Evolutionary conservation across 2,888 invertebrate species (phyloP), one percentile per base, ranked within the genome.

Genomic region (Rhagophthalmus giganteus): DNA sequence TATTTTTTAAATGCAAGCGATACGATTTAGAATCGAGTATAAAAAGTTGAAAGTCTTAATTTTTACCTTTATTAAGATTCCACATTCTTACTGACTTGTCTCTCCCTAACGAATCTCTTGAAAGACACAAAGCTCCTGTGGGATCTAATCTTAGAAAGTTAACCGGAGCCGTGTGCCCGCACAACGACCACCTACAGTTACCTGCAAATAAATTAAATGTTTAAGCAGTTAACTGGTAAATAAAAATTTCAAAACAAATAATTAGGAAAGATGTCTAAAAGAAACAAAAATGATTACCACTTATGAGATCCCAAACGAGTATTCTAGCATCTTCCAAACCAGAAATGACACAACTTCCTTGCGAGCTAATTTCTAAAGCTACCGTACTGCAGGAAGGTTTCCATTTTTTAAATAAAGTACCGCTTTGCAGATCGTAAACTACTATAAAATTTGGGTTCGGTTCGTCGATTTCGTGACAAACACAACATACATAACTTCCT

Each of bases 351-450:
- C 90, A 90, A 54, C 88, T 86, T 65, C 89, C 88, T 53, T 82
- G 81, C 11, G 90, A 89, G 65, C 90, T 90, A 73, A 93, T 91
- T 60, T 90, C 90, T 61, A 93, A 77, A n/a, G 90, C 86, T 2
- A 87, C 88, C 1, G 90, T 89, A 74, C 88, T 87, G 58, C 86
- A 87, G 14, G 86, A 86, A 1, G 91, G 90, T 75, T 92, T 92
- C 90, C 92, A 91, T 75, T 92, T 93, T 76, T 92, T 92, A 77
- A 93, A 93, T 61, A 93, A 74, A 0, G 92, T 92, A 41, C 93
- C 93, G 56, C 90, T 92, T 74, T 90, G 89, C 33, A 94, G 79
- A 77, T 94, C 93, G 73, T 93, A 93, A 34, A 93, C 91, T 38
- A 92, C 90, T 45, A 93, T 89, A 76, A 92, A 93, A 78, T 91